Percentiles rank a stretch among this genome's conserved stretches.
Evolutionary conservation across 64 coral and sea anemone species (phyloP).

Genomic region (Montipora efflorescens): DNA sequence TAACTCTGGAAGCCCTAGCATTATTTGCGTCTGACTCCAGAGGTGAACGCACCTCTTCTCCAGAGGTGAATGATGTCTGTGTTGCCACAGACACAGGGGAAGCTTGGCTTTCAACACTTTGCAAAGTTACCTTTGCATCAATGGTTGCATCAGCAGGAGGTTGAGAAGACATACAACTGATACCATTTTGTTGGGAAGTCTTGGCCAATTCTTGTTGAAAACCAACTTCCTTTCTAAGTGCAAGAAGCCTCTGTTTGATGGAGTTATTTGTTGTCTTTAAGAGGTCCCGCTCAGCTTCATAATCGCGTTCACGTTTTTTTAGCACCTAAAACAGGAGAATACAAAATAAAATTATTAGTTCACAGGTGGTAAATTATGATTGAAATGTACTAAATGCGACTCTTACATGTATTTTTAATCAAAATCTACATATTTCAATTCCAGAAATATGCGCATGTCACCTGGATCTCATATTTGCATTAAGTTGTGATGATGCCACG

Average conservation of each 20-base stretch:
- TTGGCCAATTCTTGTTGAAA: slow-evolving; percentile 10
- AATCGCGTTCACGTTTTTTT: slow-evolving; percentile 72
- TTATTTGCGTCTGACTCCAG: slow-evolving; percentile 6
- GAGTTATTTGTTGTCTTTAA: slow-evolving; percentile 49
- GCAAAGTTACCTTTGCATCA: slow-evolving; percentile 2
- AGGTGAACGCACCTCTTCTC: not conserved
- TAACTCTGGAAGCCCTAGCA: not conserved
- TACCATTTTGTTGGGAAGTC: not conserved
- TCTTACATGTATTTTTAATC: no score
- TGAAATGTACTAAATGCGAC: no score
- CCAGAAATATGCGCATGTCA: no score
- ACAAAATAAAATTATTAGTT: not conserved
- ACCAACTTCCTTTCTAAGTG: not conserved
- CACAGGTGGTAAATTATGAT: not conserved
- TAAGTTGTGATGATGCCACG: no score
- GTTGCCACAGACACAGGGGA: slow-evolving; percentile 70
- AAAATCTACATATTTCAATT: no score
- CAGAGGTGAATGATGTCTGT: slow-evolving; percentile 50
- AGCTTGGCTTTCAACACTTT: slow-evolving; percentile 15
- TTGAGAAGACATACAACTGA: not conserved
- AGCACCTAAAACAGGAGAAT: slow-evolving; percentile 16
- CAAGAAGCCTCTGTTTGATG: slow-evolving; percentile 10
- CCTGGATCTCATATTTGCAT: no score
- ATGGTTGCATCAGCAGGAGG: not conserved
- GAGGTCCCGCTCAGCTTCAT: slow-evolving; percentile 43